Base-by-base conservation (phyloP, 2,888 invertebrate species). In the Cantharis flavilabris region DNA sequence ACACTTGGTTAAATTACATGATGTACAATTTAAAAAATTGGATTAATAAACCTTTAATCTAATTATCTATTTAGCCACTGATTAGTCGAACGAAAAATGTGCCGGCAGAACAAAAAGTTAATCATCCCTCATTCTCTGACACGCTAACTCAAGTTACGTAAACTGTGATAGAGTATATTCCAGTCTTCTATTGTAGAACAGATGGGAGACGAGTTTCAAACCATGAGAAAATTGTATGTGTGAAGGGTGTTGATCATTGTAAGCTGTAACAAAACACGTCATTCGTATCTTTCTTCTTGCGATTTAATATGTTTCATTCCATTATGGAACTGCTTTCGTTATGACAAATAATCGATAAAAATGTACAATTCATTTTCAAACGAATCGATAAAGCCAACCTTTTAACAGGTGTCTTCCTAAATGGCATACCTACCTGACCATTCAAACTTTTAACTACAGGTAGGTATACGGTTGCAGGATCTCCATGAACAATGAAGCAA, bases 221-320 rank as follows among this genome's bases (percentile, higher is more conserved):
- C 71, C 77, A 77, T 79, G 79, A 79, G 79, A 79, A 79, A 77
- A 65, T 73, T 70, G 33, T 69, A 69, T 73, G 75, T 79, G 49
- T 70, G 77, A 77, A 75, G 76, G 79, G 77, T 75, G 75, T 75
- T 73, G 64, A 71, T 77, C 73, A 77, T 65, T 65, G 65, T 65
- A 23, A 20, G 65, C 23, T 23, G n/a, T 23, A 65, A 65, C 23
- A 65, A 65, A 65, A 65, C 65, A 23, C 16, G 20, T 65, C 65
- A 65, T 23, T 65, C 18, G 65, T 65, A 65, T n/a, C 23, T 65
- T 16, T 65, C 20, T 65, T 13, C 65, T 20, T 9, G 33, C 33
- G 33, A 13, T 33, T 33, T 33, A 33, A 33, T 33, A 33, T n/a
- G 33, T 33, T 33, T 33, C 33, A 33, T 33, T 33, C 33, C 33